Evolutionary conservation across 2,113 vertebrate genomes (phyloP).

Genomic region (Trachemys scripta): DNA sequence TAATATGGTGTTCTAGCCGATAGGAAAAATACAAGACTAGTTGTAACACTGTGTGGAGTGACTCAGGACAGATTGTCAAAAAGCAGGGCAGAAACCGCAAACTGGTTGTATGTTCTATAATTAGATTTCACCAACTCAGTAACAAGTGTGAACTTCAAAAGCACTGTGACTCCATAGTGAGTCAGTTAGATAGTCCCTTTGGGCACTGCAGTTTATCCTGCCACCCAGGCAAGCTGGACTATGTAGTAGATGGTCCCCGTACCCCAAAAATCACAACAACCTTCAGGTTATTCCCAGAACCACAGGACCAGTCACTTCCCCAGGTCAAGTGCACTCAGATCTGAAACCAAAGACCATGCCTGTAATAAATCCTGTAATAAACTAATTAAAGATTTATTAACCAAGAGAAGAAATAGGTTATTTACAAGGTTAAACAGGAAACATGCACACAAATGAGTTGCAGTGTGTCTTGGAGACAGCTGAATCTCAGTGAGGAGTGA

Average conservation of each 20-base stretch:
- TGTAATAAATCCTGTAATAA: not conserved
- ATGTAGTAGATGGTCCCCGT: not conserved
- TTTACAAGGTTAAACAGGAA: not conserved
- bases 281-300: not conserved
- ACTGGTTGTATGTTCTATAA: not conserved
- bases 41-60: not conserved
- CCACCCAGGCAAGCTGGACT: not conserved
- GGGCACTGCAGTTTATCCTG: not conserved
- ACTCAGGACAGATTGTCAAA: not conserved
- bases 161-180: too few relatives aligned
- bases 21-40: not conserved
- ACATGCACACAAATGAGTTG: not conserved
- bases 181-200: not conserved
- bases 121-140: not conserved
- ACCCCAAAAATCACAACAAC: not conserved
- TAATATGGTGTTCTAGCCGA: not conserved
- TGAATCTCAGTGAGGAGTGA: not conserved
- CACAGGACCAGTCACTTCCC: not conserved
- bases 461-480: not conserved
- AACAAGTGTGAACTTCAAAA: not conserved
- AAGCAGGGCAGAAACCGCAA: not conserved
- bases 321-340: not conserved
- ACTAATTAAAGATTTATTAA: not conserved
- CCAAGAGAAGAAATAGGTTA: not conserved
- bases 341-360: not conserved